Evolutionary conservation across 2,797 vertebrate genomes (phyloP).

Genomic region (Calcarius lapponicus): DNA sequence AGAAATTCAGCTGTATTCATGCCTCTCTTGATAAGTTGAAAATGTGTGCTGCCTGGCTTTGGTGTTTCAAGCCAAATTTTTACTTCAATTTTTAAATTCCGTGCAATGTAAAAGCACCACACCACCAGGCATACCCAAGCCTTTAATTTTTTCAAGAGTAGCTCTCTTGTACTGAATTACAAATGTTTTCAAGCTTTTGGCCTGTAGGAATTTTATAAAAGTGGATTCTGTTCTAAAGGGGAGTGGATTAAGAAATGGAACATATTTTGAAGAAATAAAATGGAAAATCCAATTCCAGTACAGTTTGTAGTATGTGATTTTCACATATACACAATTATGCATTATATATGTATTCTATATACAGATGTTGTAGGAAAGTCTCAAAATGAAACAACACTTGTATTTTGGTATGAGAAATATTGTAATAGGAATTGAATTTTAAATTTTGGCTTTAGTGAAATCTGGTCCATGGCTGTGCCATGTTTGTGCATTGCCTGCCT

Average conservation of each 20-base stretch:
- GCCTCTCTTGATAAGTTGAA: background rate
- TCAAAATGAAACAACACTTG: background rate
- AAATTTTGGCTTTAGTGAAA: background rate
- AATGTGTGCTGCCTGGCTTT: background rate
- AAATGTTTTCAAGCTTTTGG: slow-evolving; percentile 18
- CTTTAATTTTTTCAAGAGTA: slow-evolving; percentile 25
- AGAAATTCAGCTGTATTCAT: background rate
- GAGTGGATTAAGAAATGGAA: slow-evolving; percentile 15
- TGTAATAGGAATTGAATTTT: background rate
- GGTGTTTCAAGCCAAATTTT: background rate
- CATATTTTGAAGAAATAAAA: background rate
- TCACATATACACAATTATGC: background rate
- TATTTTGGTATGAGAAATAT: background rate
- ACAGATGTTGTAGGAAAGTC: background rate
- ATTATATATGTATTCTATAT: background rate
- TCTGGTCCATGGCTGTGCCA: background rate
- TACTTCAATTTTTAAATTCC: background rate
- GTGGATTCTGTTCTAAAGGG: background rate
- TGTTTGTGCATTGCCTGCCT: background rate
- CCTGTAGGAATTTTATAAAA: background rate
- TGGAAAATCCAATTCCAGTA: slow-evolving; percentile 10
- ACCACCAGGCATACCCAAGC: background rate
- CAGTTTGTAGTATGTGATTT: background rate
- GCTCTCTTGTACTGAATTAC: background rate
- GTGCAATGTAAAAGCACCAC: background rate